Evolutionary conservation across 2,888 invertebrate genomes (phyloP).

Genomic region (Cotesia congregata): DNA sequence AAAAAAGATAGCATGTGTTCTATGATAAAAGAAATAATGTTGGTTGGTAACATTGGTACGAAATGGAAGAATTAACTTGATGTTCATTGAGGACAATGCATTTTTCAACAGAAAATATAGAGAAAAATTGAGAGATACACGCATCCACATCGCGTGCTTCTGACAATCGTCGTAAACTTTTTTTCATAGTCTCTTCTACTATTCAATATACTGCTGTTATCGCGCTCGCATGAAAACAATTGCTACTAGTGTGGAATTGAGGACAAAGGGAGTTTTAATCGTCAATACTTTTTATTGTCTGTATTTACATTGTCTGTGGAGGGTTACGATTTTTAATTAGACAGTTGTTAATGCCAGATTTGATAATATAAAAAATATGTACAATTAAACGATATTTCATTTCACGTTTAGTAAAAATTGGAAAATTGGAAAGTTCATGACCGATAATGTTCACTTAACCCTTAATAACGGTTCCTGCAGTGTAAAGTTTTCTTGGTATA

Average conservation of each 20-base stretch:
- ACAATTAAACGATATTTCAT: no score
- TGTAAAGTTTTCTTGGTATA: not conserved
- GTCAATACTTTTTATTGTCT: not conserved
- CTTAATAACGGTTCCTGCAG: no score
- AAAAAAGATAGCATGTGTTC: not conserved
- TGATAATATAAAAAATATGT: no score
- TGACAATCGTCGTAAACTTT: constrained; percentile 10
- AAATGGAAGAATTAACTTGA: not conserved
- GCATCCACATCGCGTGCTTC: constrained; percentile 17
- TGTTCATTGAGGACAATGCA: constrained; percentile 14
- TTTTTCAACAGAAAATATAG: constrained; percentile 9
- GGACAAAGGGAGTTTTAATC: constrained; percentile 21
- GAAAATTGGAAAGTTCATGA: no score
- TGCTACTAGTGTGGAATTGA: constrained; percentile 2
- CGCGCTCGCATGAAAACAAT: constrained; percentile 13
- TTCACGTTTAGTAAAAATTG: no score
- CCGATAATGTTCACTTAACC: no score
- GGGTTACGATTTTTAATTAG: no score
- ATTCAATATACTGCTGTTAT: constrained; percentile 1
- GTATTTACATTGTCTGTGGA: not conserved
- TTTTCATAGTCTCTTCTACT: not conserved
- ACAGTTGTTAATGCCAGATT: no score
- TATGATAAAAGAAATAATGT: not conserved
- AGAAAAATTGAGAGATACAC: constrained; percentile 8
- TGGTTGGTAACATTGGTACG: not conserved